Evolutionary conservation across 2,113 vertebrate genomes (phyloP).

Genomic region (Arvicanthis niloticus): DNA sequence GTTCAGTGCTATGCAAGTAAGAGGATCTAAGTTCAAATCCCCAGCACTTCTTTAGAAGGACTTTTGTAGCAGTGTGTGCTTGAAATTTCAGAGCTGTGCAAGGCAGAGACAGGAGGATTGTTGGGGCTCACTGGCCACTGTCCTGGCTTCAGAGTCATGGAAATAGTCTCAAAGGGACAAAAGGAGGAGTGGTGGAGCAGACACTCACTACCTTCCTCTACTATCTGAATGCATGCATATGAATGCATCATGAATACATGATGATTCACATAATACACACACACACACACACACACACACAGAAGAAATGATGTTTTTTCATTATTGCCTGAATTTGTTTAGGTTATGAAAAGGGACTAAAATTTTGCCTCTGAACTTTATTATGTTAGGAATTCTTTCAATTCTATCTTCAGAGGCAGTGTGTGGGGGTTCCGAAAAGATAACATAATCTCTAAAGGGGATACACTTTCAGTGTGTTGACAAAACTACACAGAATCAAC

Average conservation of each 20-base stretch:
- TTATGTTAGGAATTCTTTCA: constrained; percentile 18
- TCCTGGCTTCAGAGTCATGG: neutral
- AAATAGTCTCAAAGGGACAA: neutral
- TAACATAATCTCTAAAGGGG: neutral
- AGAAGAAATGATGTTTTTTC: neutral
- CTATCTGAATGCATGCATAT: neutral
- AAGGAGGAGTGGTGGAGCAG: too few species aligned
- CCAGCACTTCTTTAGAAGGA: neutral
- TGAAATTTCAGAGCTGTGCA: neutral
- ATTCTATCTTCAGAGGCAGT: neutral
- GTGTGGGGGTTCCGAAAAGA: neutral
- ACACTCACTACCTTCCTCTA: neutral
- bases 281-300: neutral
- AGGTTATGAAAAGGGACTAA: neutral
- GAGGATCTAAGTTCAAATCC: too few species aligned
- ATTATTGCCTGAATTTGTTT: neutral
- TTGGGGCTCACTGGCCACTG: neutral
- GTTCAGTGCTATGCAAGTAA: too few species aligned
- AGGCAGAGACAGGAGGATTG: neutral
- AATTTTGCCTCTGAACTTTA: neutral
- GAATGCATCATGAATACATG: neutral
- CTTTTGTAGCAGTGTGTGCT: neutral
- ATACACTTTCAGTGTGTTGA: neutral
- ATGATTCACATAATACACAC: neutral
- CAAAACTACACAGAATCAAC: neutral